Percentiles rank a stretch among this genome's conserved stretches.
Evolutionary conservation across 1,140 invertebrate genomes (phyloP).

Genomic region (Microplitis mediator): DNA sequence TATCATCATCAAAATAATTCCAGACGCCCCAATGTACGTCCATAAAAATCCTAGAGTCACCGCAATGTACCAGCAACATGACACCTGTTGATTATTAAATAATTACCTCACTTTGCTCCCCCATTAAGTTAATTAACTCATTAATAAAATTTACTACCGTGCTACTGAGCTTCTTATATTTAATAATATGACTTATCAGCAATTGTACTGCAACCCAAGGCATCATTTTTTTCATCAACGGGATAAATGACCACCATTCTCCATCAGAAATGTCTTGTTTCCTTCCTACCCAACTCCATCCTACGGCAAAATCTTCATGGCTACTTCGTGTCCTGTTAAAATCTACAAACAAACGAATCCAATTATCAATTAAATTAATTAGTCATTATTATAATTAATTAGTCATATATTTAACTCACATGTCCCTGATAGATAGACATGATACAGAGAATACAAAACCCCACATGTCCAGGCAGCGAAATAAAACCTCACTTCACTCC

Average conservation of each 20-base stretch:
- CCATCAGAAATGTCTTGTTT: slow-evolving; percentile 62
- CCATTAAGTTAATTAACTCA: not conserved
- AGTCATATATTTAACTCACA: slow-evolving; percentile 40
- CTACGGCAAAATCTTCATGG: slow-evolving; percentile 51
- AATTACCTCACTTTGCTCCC: not conserved
- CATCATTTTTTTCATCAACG: slow-evolving; percentile 50
- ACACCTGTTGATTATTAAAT: slow-evolving; percentile 40
- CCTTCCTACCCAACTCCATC: slow-evolving; percentile 58
- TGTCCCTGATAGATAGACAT: too few relatives aligned
- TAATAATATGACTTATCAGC: slow-evolving; percentile 50
- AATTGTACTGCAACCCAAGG: slow-evolving; percentile 59
- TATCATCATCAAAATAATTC: slow-evolving; percentile 47
- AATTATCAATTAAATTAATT: slow-evolving; percentile 7
- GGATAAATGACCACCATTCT: slow-evolving; percentile 64
- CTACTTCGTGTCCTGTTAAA: slow-evolving; percentile 46
- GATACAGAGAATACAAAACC: too few relatives aligned
- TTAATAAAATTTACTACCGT: slow-evolving; percentile 32
- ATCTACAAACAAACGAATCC: slow-evolving; percentile 40
- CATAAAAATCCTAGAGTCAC: slow-evolving; percentile 47
- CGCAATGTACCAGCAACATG: slow-evolving; percentile 49
- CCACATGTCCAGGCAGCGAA: too few relatives aligned
- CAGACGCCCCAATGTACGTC: slow-evolving; percentile 43
- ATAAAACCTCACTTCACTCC: too few relatives aligned
- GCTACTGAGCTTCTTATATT: slow-evolving; percentile 31
- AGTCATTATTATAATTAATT: slow-evolving; percentile 41